Evolutionary conservation across 2,888 invertebrate genomes (phyloP).

Genomic region (Pedicia rivosa): DNA sequence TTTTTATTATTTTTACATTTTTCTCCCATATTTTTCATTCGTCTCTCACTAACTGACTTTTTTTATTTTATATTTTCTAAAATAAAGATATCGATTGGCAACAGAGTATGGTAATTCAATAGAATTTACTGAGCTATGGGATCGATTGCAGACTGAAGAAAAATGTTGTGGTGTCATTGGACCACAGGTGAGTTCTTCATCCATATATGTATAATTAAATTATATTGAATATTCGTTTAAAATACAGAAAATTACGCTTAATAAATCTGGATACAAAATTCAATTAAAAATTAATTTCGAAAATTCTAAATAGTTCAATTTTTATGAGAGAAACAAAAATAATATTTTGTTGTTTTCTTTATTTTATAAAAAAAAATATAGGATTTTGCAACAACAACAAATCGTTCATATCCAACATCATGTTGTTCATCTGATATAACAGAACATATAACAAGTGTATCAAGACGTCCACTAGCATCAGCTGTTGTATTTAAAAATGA

Average conservation of each 20-base stretch:
- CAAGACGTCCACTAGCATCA: constrained; percentile 15
- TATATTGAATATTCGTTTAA: not conserved
- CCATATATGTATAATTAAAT: no score
- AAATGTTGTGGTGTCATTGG: constrained; percentile 67
- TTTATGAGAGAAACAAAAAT: no score
- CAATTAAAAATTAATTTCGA: no score
- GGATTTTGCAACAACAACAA: constrained; percentile 13
- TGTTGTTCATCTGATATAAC: constrained; percentile 15
- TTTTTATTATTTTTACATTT: not conserved
- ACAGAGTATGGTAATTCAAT: constrained; percentile 56
- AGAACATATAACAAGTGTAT: constrained; percentile 14
- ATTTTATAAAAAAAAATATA: constrained; percentile 1
- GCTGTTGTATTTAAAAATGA: constrained; percentile 15
- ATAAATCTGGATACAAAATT: no score
- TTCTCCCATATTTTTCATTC: not conserved
- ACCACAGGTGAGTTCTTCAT: constrained; percentile 20
- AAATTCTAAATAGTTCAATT: no score
- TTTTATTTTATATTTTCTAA: constrained; percentile 3
- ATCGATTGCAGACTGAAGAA: constrained; percentile 55
- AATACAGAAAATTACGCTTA: not conserved
- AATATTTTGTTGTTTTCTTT: no score
- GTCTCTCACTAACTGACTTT: no score
- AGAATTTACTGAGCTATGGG: constrained; percentile 63
- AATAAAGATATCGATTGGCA: constrained; percentile 29
- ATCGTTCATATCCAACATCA: constrained; percentile 15